These are phyloP conservation scores for Carcharodon carcharias DNA, from an alignment of 2,797 vertebrate species.

Conservation along the genomic window DNA sequence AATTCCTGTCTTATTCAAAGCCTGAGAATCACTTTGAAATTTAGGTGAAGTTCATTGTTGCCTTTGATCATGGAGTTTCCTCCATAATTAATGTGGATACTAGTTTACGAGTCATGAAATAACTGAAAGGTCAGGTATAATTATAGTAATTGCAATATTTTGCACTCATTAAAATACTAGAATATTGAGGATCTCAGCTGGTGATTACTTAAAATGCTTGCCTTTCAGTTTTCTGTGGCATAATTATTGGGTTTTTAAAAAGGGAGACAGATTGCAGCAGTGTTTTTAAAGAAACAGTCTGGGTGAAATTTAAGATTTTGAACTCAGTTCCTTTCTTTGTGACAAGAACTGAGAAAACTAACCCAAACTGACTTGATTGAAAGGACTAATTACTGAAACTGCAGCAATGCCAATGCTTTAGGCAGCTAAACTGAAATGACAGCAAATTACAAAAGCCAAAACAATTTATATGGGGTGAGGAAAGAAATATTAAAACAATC, in stretches of 20 bases:
- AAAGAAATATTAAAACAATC: background rate
- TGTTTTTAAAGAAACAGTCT: background rate
- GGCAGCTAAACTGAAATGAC: background rate
- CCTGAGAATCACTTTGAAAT: background rate
- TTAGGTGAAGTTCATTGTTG: background rate
- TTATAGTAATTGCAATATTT: background rate
- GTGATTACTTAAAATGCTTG: background rate
- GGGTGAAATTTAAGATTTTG: background rate
- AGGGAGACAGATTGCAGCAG: background rate
- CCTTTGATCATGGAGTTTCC: background rate
- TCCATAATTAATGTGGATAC: background rate
- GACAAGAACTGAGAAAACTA: background rate
- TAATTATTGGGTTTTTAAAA: background rate
- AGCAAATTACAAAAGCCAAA: background rate
- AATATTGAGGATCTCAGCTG: background rate
- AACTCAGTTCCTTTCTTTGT: background rate
- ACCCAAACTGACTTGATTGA: background rate
- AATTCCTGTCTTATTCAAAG: background rate
- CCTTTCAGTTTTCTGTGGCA: background rate
- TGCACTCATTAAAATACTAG: background rate
- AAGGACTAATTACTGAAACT: background rate
- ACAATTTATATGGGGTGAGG: background rate
- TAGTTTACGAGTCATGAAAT: background rate
- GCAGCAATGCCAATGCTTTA: background rate
- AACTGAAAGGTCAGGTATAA: conserved; percentile 5